These are phyloP conservation scores for Patella ulyssiponensis DNA, from an alignment of 2,888 invertebrate genomes.

Conservation along the genomic window DNA sequence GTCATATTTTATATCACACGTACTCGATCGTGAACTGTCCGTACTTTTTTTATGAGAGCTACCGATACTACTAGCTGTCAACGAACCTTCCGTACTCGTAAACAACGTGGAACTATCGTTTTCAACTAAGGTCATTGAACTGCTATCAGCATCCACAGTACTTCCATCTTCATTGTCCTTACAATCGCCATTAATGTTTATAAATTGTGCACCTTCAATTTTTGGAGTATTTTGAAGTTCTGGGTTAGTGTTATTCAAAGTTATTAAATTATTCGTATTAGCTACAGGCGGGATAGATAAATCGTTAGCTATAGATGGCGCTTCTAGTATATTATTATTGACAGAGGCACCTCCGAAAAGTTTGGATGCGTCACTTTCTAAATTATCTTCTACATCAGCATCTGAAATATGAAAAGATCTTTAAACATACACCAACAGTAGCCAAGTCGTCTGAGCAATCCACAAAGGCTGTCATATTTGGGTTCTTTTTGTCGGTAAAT, in stretches of 20 bases:
- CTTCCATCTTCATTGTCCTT: background rate
- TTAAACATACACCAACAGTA: no score
- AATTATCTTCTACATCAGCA: slow-evolving; percentile 72
- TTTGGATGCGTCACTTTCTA: slow-evolving; percentile 64
- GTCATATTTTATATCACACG: background rate
- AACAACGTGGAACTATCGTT: background rate
- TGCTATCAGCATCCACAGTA: background rate
- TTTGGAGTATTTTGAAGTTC: background rate
- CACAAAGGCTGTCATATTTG: no score
- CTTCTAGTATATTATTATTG: background rate
- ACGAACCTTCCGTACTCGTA: slow-evolving; percentile 1
- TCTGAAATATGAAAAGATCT: slow-evolving; percentile 48
- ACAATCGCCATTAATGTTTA: background rate
- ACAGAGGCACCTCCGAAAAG: slow-evolving; percentile 2
- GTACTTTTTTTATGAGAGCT: slow-evolving; percentile 1
- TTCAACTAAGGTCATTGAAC: background rate
- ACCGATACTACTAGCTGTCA: background rate
- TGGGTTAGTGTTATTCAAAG: background rate
- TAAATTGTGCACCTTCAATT: background rate
- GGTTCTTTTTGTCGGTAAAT: no score
- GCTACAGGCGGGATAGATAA: background rate
- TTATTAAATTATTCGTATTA: background rate
- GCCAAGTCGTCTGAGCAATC: no score
- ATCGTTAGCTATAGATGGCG: background rate
- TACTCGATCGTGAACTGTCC: background rate